Percentiles rank a stretch among this genome's conserved stretches.
Evolutionary conservation across 2,113 vertebrate species (phyloP).

Genomic region (Crotalus horridus): DNA sequence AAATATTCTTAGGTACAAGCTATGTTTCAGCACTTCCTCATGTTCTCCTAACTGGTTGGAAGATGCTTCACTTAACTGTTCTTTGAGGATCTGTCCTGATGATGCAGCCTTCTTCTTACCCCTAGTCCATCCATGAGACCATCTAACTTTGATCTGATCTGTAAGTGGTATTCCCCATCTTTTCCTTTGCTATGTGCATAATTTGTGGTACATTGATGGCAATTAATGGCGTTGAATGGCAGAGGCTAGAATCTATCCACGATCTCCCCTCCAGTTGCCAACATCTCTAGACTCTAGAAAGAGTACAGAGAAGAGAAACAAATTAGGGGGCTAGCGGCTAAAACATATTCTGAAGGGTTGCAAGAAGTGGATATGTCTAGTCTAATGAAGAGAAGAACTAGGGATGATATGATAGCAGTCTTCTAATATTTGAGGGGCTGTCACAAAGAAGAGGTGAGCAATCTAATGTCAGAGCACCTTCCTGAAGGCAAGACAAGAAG

Average conservation of each 20-base stretch:
- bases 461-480: background rate
- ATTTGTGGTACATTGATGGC: background rate
- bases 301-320: background rate
- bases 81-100: background rate
- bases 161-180: background rate
- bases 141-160: background rate
- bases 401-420: background rate
- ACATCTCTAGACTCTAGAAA: background rate
- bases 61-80: background rate
- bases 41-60: background rate
- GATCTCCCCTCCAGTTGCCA: background rate
- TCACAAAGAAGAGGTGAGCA: background rate
- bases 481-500: background rate
- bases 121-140: background rate
- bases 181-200: background rate
- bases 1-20: background rate
- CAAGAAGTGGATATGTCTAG: background rate
- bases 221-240: background rate
- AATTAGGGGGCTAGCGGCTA: background rate
- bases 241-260: background rate
- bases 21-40: background rate
- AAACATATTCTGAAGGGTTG: background rate
- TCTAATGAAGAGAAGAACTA: background rate
- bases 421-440: background rate
- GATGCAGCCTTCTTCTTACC: background rate